These are phyloP conservation scores for Microcaecilia unicolor DNA, from an alignment of 2,797 vertebrate genomes.

Conservation along the genomic window DNA sequence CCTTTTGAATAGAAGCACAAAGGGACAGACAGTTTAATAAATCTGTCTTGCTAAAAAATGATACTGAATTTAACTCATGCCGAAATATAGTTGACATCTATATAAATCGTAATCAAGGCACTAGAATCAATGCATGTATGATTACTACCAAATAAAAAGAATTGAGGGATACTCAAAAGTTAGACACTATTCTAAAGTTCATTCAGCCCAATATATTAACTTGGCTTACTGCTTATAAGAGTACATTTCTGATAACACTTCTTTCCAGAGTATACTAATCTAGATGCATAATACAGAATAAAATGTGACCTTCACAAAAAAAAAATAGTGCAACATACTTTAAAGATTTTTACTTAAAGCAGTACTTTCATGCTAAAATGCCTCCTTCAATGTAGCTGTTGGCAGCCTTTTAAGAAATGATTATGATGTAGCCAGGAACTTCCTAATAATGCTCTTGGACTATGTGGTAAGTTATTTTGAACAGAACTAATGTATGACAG, in stretches of 20 bases:
- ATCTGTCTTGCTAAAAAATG: neutral
- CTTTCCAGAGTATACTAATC: neutral
- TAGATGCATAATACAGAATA: neutral
- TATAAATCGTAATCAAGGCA: fast-evolving
- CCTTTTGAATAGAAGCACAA: no score
- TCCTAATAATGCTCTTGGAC: no score
- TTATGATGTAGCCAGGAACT: no score
- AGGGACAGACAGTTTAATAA: neutral
- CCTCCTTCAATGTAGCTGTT: no score
- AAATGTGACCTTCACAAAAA: neutral
- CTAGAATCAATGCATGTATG: neutral
- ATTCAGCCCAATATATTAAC: no score
- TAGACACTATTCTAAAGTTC: conserved; percentile 12
- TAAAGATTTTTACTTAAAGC: no score
- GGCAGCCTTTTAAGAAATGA: no score
- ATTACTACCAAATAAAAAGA: neutral
- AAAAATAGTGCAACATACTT: neutral
- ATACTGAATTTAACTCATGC: conserved; percentile 1
- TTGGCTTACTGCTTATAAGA: no score
- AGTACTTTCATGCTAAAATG: no score
- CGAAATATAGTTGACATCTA: neutral
- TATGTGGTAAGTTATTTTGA: no score
- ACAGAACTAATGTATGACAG: no score
- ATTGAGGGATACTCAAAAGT: neutral
- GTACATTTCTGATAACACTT: conserved; percentile 1